Percentiles rank a stretch among this genome's conserved stretches.
Evolutionary conservation across 2,888 invertebrate species (phyloP).

Genomic region (Drosophila formosana): DNA sequence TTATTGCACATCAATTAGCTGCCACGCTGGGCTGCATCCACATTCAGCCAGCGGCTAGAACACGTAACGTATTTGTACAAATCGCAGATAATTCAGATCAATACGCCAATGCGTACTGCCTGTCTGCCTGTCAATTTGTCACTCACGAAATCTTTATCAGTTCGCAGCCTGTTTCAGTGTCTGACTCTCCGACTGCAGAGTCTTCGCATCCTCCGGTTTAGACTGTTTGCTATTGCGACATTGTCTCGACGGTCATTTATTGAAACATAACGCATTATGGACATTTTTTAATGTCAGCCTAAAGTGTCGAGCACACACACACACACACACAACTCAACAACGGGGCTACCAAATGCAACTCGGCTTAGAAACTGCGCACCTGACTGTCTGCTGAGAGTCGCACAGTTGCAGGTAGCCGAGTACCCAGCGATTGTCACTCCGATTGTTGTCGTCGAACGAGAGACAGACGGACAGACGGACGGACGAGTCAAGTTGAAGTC

Average conservation of each 20-base stretch:
- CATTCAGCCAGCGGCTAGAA: conserved; percentile 29
- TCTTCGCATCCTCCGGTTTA: not conserved
- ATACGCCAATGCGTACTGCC: conserved; percentile 46
- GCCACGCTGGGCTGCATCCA: conserved; percentile 37
- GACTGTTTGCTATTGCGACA: conserved; percentile 71
- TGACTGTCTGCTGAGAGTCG: conserved; percentile 57
- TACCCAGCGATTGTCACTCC: conserved; percentile 61
- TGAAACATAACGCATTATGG: conserved; percentile 75
- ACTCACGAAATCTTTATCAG: conserved; percentile 67
- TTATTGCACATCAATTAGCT: conserved; percentile 73
- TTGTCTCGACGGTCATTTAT: conserved; percentile 70
- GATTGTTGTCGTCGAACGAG: conserved; percentile 16
- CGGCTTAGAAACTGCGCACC: conserved; percentile 43
- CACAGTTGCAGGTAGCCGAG: conserved; percentile 79
- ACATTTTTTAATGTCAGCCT: conserved; percentile 74
- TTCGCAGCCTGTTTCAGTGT: not conserved
- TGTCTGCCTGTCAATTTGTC: conserved; percentile 68
- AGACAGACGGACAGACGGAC: not conserved
- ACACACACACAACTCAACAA: too few species aligned
- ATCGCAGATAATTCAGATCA: conserved; percentile 75
- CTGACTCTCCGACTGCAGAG: too few species aligned
- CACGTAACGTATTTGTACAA: conserved; percentile 66
- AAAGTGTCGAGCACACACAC: not conserved
- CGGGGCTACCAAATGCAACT: conserved; percentile 16
- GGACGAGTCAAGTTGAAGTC: conserved; percentile 13